Conservation (phyloP, 2,797 vertebrate species). For the Allobates femoralis region DNA sequence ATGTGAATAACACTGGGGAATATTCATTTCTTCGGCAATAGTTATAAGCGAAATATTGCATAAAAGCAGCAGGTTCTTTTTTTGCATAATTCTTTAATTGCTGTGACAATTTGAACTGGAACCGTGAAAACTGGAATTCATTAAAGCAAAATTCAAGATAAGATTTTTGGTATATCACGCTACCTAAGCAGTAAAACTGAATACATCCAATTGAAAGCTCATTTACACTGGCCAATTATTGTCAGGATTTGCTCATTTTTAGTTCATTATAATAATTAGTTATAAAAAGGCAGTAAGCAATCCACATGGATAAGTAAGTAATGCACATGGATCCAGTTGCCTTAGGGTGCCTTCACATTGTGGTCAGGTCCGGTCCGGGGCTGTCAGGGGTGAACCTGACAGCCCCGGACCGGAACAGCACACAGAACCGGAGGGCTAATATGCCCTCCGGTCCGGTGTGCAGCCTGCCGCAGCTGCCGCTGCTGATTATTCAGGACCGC, state of each 20-base stretch:
- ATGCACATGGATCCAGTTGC: no score
- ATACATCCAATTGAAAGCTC: neutral
- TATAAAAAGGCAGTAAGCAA: neutral
- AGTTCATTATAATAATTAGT: neutral
- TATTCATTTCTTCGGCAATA: neutral
- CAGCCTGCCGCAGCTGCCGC: no score
- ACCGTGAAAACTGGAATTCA: neutral
- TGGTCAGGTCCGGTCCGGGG: no score
- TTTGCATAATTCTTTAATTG: neutral
- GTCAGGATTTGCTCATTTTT: neutral
- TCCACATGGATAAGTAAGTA: neutral
- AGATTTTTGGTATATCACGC: neutral
- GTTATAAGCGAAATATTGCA: neutral
- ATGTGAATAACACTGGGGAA: slow-evolving; percentile 8
- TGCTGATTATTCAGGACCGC: no score
- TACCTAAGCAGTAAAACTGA: neutral
- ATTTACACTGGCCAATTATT: neutral
- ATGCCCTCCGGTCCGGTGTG: no score
- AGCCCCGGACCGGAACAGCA: no score
- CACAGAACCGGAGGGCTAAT: no score
- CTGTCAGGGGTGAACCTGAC: no score
- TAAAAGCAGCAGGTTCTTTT: neutral
- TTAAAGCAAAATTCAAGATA: neutral
- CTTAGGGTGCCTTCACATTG: no score
- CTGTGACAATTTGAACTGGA: neutral